Evolutionary conservation across 2,888 invertebrate genomes (phyloP), one percentile per base, ranked within the genome.

Genomic region (Lysandra bellargus): DNA sequence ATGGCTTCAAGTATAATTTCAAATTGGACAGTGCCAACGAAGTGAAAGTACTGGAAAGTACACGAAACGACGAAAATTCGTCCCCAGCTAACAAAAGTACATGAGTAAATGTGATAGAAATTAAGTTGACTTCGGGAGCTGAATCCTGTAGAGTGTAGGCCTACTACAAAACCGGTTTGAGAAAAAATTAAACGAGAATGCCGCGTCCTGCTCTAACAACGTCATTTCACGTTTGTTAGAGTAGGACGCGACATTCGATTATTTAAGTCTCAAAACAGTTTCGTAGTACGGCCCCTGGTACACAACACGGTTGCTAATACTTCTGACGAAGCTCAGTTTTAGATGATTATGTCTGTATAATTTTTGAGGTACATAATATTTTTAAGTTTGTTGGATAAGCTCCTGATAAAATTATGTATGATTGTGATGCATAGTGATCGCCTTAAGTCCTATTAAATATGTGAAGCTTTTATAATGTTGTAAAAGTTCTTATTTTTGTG

Each of bases 401-500:
- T 64, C 64, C 30, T 9, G 9, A 64, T 30, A 64, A 64, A 64
- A 12, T 64, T 30, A 64, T 64, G 30, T 30, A 64, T 30, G 30
- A 30, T 64, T 64, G 12, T 64, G 30, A 64, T 30, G 30, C 9
- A 64, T 64, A 64, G 64, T 64, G 3, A 64, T 64, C 64, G 64
- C 64, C 30, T 64, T 64, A 64, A 30, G 64, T 64, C 23, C 30
- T 64, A 64, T 30, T 64, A 64, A 64, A 64, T 64, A 64, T 64
- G 64, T 30, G 30, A 64, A 64, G 30, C 12, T 64, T 64, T 64
- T 64, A 64, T 64, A 64, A 30, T 30, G 64, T 64, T 78, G 49
- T 49, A 30, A 72, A 30, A 78, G 33, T 69, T 44, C 23, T 76
- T 74, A 12, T 79, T 77, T 12, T 72, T 44, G 53, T 23, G 30